Evolutionary conservation across 2,888 invertebrate species (phyloP).

Genomic region (Bombylius major): DNA sequence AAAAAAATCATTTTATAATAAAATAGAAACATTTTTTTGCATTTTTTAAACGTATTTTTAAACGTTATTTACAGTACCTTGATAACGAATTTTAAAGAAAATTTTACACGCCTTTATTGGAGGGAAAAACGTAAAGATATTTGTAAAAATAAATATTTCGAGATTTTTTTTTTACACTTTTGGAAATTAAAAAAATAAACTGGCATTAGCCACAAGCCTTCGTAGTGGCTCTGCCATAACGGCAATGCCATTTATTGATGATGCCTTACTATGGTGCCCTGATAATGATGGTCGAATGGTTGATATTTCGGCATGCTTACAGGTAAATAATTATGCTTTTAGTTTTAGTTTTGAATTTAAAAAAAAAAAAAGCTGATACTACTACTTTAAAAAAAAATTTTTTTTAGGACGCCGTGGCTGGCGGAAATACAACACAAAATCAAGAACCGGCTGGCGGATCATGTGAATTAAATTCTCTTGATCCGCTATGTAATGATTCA

Average conservation of each 20-base stretch:
- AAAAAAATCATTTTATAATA: neutral
- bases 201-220: constrained; percentile 35
- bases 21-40: no score
- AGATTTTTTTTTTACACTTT: no score
- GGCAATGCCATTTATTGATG: constrained; percentile 94
- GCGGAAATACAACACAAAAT: constrained; percentile 23
- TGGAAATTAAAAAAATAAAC: constrained; percentile 20
- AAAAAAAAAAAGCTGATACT: no score
- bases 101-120: no score
- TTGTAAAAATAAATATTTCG: no score
- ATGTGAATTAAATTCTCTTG: constrained; percentile 29
- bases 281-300: constrained; percentile 93
- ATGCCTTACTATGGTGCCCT: constrained; percentile 87
- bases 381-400: neutral
- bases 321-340: constrained; percentile 41
- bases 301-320: constrained; percentile 77
- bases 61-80: no score
- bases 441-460: constrained; percentile 21
- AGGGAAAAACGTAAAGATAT: no score
- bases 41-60: no score
- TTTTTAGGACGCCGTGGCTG: constrained; percentile 17
- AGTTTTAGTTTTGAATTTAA: no score
- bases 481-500: constrained; percentile 42
- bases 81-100: no score
- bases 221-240: constrained; percentile 40